Evolutionary conservation across 2,888 invertebrate genomes (phyloP).

Genomic region (Cosmia pyralina): DNA sequence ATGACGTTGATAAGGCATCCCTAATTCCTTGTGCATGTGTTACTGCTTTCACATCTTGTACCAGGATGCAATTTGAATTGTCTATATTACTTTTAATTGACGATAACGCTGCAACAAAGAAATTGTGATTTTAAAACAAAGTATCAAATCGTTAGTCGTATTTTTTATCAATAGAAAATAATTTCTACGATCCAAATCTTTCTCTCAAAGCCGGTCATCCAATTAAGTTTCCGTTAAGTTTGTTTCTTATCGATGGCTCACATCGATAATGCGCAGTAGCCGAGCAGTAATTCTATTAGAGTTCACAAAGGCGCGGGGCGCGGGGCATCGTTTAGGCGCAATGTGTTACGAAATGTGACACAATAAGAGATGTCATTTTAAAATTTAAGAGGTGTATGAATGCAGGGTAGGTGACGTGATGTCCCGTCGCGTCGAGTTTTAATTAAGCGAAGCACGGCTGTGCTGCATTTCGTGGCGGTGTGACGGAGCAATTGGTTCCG

Average conservation of each 20-base stretch:
- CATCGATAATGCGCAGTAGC: constrained; percentile 82
- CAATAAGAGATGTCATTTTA: constrained; percentile 82
- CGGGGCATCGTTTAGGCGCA: constrained; percentile 68
- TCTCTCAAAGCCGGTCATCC: constrained; percentile 76
- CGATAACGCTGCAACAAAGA: constrained; percentile 94
- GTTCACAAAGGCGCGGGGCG: constrained; percentile 73
- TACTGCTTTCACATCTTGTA: constrained; percentile 96
- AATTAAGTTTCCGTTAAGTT: constrained; percentile 83
- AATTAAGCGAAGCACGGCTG: constrained; percentile 86
- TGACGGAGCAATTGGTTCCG: constrained; percentile 87
- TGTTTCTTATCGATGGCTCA: constrained; percentile 77
- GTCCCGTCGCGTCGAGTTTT: constrained; percentile 87
- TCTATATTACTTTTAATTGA: constrained; percentile 97
- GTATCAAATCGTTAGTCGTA: constrained; percentile 24
- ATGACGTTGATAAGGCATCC: constrained; percentile 91
- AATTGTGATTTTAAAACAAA: constrained; percentile 49
- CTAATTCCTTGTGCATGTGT: constrained; percentile 96
- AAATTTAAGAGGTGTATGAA: constrained; percentile 76
- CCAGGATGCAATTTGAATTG: constrained; percentile 96
- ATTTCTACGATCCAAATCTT: constrained; percentile 73
- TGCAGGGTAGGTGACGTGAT: constrained; percentile 81
- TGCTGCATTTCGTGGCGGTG: constrained; percentile 84
- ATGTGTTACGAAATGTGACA: constrained; percentile 78
- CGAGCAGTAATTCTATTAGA: constrained; percentile 80
- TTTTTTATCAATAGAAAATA: constrained; percentile 64